These are phyloP conservation scores for Lycorma delicatula DNA, from an alignment of 1,140 invertebrate species.

Conservation along the genomic window DNA sequence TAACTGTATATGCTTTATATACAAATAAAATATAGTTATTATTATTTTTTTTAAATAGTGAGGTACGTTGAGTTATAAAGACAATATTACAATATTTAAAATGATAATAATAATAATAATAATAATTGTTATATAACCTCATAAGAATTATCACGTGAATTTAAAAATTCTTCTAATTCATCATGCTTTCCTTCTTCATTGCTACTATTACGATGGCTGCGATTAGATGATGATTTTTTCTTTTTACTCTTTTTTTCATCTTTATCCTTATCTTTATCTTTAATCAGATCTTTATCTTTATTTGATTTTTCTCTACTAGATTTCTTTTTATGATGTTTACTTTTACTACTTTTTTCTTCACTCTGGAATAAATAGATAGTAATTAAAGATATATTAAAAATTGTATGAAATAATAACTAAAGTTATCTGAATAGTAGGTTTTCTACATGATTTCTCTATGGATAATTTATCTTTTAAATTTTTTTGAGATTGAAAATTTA, in stretches of 20 bases:
- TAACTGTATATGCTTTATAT: too few relatives aligned
- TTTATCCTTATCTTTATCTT: slow-evolving; percentile 5
- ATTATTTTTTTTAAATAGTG: too few relatives aligned
- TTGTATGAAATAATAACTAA: neutral
- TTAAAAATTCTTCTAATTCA: slow-evolving; percentile 20
- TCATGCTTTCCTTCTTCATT: slow-evolving; percentile 13
- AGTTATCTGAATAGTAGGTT: neutral
- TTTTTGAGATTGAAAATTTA: neutral
- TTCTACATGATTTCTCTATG: neutral
- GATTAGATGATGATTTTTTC: slow-evolving; percentile 20
- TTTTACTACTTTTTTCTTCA: slow-evolving; percentile 3
- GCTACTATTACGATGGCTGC: neutral
- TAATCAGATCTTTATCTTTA: neutral
- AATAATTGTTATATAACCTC: slow-evolving; percentile 26
- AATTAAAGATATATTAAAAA: neutral
- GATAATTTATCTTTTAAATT: neutral
- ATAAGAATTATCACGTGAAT: slow-evolving; percentile 21
- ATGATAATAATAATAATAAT: too few relatives aligned
- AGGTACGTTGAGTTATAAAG: too few relatives aligned
- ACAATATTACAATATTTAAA: too few relatives aligned
- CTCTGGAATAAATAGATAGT: slow-evolving; percentile 4
- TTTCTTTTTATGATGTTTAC: slow-evolving; percentile 19
- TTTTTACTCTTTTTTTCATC: slow-evolving; percentile 22
- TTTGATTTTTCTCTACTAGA: slow-evolving; percentile 17
- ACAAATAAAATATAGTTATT: too few relatives aligned